Evolutionary conservation across 2,797 vertebrate genomes (phyloP), one percentile per base, ranked within the genome.

Genomic region (Dendrocincla tyrannina): DNA sequence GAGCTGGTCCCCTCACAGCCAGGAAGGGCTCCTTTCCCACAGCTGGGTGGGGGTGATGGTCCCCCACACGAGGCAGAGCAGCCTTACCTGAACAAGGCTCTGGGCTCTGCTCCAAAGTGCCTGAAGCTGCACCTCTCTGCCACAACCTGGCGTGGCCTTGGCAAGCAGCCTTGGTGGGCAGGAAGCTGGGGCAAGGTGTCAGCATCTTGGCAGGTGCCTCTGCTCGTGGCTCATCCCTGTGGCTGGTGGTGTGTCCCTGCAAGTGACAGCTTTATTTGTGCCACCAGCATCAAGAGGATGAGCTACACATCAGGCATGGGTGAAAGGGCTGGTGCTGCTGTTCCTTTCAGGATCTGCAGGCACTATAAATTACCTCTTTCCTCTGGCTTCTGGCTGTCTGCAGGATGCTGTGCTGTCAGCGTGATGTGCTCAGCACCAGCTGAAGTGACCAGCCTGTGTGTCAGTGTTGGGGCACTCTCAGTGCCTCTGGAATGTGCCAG

Each of bases 191-290:
- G 55, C 50, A 66, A 30, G 0, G 0, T 11, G 5, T 27, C 4
- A 2, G 47, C 53, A 74, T 12, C 67, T 63, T 35, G 12, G 2
- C 32, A 35, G 60, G 16, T 42, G 47, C 30, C 64, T 78, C 86
- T 85, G 80, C 74, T 52, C 23, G 5, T 12, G 70, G 49, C 62
- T 76, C 18, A 1, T 35, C 49, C 59, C 8, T 2, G 28, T 73
- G 56, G 69, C 32, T 56, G 55, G 35, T 0, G 0, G 3, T 62
- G 78, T 6, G 24, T 66, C 75, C 44, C 88, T 83, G 79, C 47
- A 11, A 19, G 76, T 25, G 79, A 74, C 90, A 64, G 84, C 81
- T 76, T 88, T 73, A 58, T 92, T 72, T 73, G 85, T 52, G 32
- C 50, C 75, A 18, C 17, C 11, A 9, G 76, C 69, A 24, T 10